Evolutionary conservation across 2,888 invertebrate species (phyloP).

Genomic region (Idaea aversata): DNA sequence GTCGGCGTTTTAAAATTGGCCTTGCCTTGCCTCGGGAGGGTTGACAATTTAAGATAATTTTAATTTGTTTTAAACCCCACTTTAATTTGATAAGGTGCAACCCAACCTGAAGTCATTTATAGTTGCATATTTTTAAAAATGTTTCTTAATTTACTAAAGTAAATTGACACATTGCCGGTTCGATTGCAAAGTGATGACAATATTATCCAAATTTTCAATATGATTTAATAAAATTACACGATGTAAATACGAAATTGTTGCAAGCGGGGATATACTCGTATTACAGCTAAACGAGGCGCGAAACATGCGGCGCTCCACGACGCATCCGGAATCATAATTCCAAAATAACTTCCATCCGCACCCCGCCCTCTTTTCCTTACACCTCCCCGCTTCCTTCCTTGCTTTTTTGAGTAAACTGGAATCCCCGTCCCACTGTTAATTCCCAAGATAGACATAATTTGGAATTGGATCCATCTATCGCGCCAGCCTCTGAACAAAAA

Average conservation of each 20-base stretch:
- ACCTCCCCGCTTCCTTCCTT: slow-evolving; percentile 48
- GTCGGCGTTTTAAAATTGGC: slow-evolving; percentile 34
- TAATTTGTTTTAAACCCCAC: slow-evolving; percentile 15
- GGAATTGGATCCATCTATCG: slow-evolving; percentile 82
- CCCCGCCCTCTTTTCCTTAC: slow-evolving; percentile 43
- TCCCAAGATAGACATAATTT: slow-evolving; percentile 82
- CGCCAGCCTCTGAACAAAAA: slow-evolving; percentile 72
- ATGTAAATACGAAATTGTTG: slow-evolving; percentile 42
- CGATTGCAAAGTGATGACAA: slow-evolving; percentile 10
- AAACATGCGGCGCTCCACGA: slow-evolving; percentile 70
- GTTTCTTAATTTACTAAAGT: background rate
- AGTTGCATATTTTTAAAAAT: slow-evolving; percentile 2
- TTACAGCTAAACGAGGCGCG: slow-evolving; percentile 74
- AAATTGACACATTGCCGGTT: background rate
- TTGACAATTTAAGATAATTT: slow-evolving; percentile 23
- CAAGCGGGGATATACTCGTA: slow-evolving; percentile 53
- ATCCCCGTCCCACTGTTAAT: slow-evolving; percentile 77
- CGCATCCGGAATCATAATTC: slow-evolving; percentile 81
- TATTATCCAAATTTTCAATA: background rate
- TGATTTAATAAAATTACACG: background rate
- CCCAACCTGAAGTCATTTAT: background rate
- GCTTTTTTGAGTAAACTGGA: slow-evolving; percentile 78
- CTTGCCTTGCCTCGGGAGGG: slow-evolving; percentile 20
- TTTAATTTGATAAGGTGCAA: slow-evolving; percentile 11
- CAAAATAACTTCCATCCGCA: slow-evolving; percentile 75